Base-by-base conservation (phyloP, 2,888 invertebrate species). In the Amblyjoppa proteus region DNA sequence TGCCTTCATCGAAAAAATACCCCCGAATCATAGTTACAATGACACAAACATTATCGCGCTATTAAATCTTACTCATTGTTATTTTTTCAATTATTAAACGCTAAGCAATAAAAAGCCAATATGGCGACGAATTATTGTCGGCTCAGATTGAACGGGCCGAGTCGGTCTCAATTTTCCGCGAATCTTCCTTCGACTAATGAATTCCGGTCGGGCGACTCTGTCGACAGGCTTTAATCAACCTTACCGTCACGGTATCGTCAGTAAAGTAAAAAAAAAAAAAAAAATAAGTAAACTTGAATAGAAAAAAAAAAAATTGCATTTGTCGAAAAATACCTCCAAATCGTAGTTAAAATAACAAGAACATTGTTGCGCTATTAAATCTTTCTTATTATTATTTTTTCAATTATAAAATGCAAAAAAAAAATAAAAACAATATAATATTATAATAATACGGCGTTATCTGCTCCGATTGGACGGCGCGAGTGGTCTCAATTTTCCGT, bases 131-230 rank as follows among this genome's bases (percentile, higher is more conserved):
- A 25, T 13, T 5, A 61, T 31, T 5, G 28, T 13, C 1, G 13
- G 28, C 0, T 20, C 31, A 31, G 13, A 31, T 61, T 31, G 28
- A 0, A 16, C 9, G 1, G 1, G 31, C 4, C 13, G 16, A 16
- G 16, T 31, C 7, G 6, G 34, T 34, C 56, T 4, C 31, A 28
- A 73, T 56, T 56, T 56, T 41, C 20, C 16, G 34, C 56, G 38
- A 56, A 25, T 11, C n/a, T 20, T 38, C 34, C 13, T 38, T 56
- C 56, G 71, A 58, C 56, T 41, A 28, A 71, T 71, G 53, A 71
- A 73, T 73, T 49, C 34, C 25, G 25, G 20, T 38, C 20, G 31
- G 38, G 56, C 56, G 56, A 13, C 20, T 73, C n/a, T 38, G 25
- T 9, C 20, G 53, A 56, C n/a, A n/a, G n/a, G n/a, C n/a, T n/a